Conservation (phyloP, 1,140 invertebrate genomes). For the Drosophila athabasca region DNA sequence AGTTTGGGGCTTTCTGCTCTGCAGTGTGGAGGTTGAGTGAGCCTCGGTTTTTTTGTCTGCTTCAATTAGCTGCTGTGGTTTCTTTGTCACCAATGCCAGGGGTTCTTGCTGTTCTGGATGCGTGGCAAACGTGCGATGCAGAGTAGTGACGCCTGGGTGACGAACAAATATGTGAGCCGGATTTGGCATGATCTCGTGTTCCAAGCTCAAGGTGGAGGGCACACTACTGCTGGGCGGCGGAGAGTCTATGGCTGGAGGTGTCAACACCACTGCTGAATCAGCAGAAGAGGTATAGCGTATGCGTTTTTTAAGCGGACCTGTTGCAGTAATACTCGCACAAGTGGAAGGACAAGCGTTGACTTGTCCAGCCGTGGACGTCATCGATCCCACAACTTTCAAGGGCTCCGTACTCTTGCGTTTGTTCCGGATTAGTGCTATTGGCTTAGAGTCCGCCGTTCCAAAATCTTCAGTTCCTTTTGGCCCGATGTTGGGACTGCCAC, state of each 20-base stretch:
- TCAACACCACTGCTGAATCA: slow-evolving; percentile 62
- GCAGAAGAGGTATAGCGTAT: slow-evolving; percentile 84
- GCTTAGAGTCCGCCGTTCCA: slow-evolving; percentile 86
- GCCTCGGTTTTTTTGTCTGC: slow-evolving; percentile 1
- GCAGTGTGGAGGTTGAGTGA: not conserved
- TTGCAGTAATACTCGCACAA: slow-evolving; percentile 18
- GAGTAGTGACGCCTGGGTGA: slow-evolving; percentile 84
- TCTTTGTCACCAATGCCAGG: slow-evolving; percentile 64
- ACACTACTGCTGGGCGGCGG: slow-evolving; percentile 68
- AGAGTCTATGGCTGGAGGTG: slow-evolving; percentile 56
- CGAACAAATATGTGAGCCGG: slow-evolving; percentile 79
- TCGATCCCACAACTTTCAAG: slow-evolving; percentile 78
- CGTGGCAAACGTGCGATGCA: slow-evolving; percentile 65
- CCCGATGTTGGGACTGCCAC: slow-evolving; percentile 80
- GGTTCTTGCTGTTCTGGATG: slow-evolving; percentile 76
- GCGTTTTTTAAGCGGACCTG: slow-evolving; percentile 88
- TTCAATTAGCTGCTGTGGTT: slow-evolving; percentile 9
- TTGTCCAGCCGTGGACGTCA: too few relatives aligned
- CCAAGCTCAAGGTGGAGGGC: slow-evolving; percentile 79
- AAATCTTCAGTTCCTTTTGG: slow-evolving; percentile 89
- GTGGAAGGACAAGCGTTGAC: not conserved
- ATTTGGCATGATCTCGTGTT: slow-evolving; percentile 73
- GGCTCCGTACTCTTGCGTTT: slow-evolving; percentile 90
- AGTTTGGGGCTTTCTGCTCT: not conserved
- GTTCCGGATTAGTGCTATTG: slow-evolving; percentile 87